A percentile compares a stretch with the other conserved stretches of the same genome.
phyloP scores from a whole-genome alignment of 1,140 invertebrate species.

The Nomia melanderi region DNA sequence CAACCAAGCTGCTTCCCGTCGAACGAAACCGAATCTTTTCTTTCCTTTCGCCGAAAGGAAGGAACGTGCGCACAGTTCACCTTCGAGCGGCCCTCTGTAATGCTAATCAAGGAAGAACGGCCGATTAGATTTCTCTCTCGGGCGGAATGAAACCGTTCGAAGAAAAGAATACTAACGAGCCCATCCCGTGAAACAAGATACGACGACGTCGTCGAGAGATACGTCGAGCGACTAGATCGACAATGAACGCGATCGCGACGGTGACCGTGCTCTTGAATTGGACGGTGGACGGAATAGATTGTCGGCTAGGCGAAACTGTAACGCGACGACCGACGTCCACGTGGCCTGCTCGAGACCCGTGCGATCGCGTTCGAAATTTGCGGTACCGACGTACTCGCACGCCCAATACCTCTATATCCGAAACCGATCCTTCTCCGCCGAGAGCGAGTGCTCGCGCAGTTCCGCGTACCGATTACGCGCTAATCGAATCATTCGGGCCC shows the following conservation, averaged over 20 bases:
- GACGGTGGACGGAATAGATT: constrained; percentile 32
- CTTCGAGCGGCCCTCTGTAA: neutral
- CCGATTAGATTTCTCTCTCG: neutral
- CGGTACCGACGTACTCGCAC: too few species aligned
- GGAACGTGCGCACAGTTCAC: neutral
- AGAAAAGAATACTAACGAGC: constrained; percentile 17
- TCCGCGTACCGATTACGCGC: too few species aligned
- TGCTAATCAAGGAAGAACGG: neutral
- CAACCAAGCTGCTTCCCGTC: too few species aligned
- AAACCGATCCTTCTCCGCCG: too few species aligned
- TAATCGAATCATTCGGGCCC: too few species aligned
- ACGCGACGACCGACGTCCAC: neutral
- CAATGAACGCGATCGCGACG: constrained; percentile 37
- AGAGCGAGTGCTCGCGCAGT: too few species aligned
- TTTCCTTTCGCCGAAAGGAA: neutral
- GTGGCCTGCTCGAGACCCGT: neutral
- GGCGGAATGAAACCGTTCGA: constrained; percentile 8
- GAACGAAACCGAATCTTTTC: neutral
- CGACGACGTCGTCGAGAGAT: neutral
- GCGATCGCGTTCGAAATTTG: constrained; percentile 11
- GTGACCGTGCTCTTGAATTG: constrained; percentile 52
- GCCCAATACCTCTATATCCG: too few species aligned
- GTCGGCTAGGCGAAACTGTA: constrained; percentile 31
- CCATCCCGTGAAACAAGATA: constrained; percentile 31
- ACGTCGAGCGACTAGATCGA: constrained; percentile 18